Percentiles rank a stretch among this genome's conserved stretches.
phyloP scores from a whole-genome alignment of 2,797 vertebrate species.

The Holocentrus rufus region DNA sequence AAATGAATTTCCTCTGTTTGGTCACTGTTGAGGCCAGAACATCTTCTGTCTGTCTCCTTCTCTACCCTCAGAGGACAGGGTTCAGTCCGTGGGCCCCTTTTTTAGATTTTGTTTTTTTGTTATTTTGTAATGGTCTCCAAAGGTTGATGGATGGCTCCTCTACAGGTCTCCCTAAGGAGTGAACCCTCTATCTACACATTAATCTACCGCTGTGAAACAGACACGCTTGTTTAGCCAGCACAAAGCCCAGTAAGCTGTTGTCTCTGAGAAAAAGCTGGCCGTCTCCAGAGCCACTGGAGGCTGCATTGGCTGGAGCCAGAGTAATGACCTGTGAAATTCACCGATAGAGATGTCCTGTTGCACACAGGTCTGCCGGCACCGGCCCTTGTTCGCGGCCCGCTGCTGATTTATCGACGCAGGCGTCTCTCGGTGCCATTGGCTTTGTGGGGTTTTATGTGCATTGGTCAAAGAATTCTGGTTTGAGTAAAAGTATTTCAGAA shows the following conservation, averaged over 20 bases:
- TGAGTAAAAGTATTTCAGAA: constrained; percentile 15
- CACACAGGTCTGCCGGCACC: constrained; percentile 74
- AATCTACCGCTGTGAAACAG: constrained; percentile 80
- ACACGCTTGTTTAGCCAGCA: constrained; percentile 79
- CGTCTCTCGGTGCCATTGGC: constrained; percentile 56
- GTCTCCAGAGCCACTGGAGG: constrained; percentile 80
- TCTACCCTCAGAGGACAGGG: constrained; percentile 45
- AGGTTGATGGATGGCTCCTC: constrained; percentile 77
- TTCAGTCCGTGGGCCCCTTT: constrained; percentile 58
- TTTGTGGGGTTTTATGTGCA: constrained; percentile 52
- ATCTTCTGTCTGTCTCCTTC: constrained; percentile 6
- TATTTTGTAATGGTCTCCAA: constrained; percentile 71
- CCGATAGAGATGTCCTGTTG: constrained; percentile 76
- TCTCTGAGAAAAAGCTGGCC: constrained; percentile 74
- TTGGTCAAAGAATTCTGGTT: constrained; percentile 7
- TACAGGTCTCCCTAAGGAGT: constrained; percentile 70
- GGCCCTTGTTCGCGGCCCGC: constrained; percentile 57
- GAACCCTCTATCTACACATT: constrained; percentile 75
- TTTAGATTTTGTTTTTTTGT: constrained; percentile 71
- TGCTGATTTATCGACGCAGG: constrained; percentile 67
- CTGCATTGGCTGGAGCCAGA: constrained; percentile 81
- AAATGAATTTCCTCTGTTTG: constrained; percentile 25
- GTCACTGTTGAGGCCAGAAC: constrained; percentile 6
- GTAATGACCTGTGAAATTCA: constrained; percentile 85
- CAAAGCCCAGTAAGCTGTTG: constrained; percentile 80